Evolutionary conservation across 2,113 vertebrate genomes (phyloP).

Genomic region (Phainopepla nitens): DNA sequence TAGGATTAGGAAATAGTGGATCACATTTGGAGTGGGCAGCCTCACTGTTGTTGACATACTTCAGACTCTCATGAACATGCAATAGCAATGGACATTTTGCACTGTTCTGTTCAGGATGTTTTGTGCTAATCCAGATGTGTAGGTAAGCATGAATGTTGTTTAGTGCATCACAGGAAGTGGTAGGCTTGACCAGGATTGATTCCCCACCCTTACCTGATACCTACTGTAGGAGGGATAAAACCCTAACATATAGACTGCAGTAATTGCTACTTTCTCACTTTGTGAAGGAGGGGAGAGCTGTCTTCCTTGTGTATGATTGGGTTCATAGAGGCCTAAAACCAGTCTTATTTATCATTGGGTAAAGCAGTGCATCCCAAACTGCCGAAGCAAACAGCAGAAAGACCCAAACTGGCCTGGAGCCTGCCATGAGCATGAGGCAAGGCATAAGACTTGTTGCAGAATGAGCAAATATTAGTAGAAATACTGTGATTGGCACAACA

Average conservation of each 20-base stretch:
- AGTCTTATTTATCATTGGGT: not conserved
- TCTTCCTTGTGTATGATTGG: not conserved
- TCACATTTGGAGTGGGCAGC: not conserved
- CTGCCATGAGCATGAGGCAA: not conserved
- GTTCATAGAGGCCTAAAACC: not conserved
- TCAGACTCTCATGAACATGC: not conserved
- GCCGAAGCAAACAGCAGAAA: not conserved
- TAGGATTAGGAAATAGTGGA: not conserved
- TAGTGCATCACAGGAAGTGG: not conserved
- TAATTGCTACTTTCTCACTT: not conserved
- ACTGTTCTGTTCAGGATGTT: not conserved
- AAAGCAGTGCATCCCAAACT: not conserved
- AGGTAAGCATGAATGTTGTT: not conserved
- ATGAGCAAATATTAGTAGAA: not conserved
- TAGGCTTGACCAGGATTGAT: not conserved
- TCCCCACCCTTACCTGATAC: not conserved
- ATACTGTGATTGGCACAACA: not conserved
- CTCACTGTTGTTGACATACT: not conserved
- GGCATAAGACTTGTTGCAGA: not conserved
- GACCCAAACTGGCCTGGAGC: not conserved
- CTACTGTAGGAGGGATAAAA: not conserved
- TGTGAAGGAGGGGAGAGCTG: not conserved
- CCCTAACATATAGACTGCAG: not conserved
- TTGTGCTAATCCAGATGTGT: not conserved
- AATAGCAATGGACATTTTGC: not conserved